Conservation (phyloP, 2,888 invertebrate genomes). For the Anagyrus pseudococci region DNA sequence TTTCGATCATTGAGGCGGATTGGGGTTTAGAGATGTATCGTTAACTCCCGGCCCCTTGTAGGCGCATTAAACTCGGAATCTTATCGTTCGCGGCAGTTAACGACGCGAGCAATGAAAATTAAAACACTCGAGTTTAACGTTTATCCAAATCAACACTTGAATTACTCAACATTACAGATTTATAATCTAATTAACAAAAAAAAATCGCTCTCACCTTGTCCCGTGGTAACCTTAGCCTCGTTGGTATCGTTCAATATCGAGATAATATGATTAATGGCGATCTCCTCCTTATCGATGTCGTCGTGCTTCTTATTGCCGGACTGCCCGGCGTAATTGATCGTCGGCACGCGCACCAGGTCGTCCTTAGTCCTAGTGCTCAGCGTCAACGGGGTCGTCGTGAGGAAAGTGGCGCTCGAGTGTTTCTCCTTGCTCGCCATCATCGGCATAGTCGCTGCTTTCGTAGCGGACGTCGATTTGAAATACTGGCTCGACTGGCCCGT, state of each 20-base stretch:
- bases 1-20: no score
- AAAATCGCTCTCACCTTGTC: conserved; percentile 39
- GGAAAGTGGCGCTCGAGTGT: no score
- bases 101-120: no score
- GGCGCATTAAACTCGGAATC: no score
- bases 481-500: background rate
- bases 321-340: conserved; percentile 52
- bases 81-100: no score
- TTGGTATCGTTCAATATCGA: conserved; percentile 61
- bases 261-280: conserved; percentile 63
- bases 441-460: conserved; percentile 36
- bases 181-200: no score
- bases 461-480: conserved; percentile 25
- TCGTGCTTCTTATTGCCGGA: conserved; percentile 56
- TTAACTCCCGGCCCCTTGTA: no score
- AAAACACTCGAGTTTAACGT: no score
- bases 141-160: no score
- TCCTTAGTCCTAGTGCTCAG: conserved; percentile 47
- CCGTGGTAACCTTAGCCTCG: conserved; percentile 46
- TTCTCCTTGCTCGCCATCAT: no score
- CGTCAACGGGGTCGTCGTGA: conserved; percentile 53
- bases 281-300: conserved; percentile 54
- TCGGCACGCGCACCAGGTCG: conserved; percentile 59
- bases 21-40: no score
- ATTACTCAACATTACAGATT: no score